A percentile compares a stretch with the other conserved stretches of the same genome.
Conservation (phyloP, 2,797 vertebrate genomes). For the Anableps anableps region DNA sequence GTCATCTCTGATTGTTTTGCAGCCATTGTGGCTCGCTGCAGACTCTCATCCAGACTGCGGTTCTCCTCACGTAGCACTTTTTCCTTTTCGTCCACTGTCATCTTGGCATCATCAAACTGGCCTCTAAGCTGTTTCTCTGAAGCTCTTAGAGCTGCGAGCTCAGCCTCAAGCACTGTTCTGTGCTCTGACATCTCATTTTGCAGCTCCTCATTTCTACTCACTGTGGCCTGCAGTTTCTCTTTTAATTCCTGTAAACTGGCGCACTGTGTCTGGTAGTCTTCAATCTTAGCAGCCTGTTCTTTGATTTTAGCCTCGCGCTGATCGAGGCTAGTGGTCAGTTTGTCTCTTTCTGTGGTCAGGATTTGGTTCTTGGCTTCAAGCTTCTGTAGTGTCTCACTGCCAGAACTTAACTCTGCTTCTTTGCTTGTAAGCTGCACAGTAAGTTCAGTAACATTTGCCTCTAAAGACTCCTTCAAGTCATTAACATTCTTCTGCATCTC, state of each 20-base stretch:
- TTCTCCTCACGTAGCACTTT: conserved; percentile 82
- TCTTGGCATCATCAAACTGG: conserved; percentile 76
- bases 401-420: conserved; percentile 78
- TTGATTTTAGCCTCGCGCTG: conserved; percentile 75
- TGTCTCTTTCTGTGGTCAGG: conserved; percentile 79
- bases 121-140: conserved; percentile 85
- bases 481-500: conserved; percentile 57
- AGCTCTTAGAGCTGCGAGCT: conserved; percentile 78
- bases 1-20: conserved; percentile 76
- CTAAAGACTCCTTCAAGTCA: conserved; percentile 67
- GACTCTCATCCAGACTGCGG: conserved; percentile 83
- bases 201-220: conserved; percentile 75
- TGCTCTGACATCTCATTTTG: conserved; percentile 74
- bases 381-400: conserved; percentile 74
- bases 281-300: conserved; percentile 66
- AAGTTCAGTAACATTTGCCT: conserved; percentile 73
- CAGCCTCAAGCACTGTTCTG: conserved; percentile 72
- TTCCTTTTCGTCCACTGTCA: conserved; percentile 83
- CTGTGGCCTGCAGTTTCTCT: conserved; percentile 67
- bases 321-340: conserved; percentile 71
- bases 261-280: conserved; percentile 72
- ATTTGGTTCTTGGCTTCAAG: conserved; percentile 81
- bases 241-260: conserved; percentile 75
- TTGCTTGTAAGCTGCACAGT: conserved; percentile 78
- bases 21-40: conserved; percentile 80